Evolutionary conservation across 2,113 vertebrate species (phyloP).

Genomic region (Calypte anna): DNA sequence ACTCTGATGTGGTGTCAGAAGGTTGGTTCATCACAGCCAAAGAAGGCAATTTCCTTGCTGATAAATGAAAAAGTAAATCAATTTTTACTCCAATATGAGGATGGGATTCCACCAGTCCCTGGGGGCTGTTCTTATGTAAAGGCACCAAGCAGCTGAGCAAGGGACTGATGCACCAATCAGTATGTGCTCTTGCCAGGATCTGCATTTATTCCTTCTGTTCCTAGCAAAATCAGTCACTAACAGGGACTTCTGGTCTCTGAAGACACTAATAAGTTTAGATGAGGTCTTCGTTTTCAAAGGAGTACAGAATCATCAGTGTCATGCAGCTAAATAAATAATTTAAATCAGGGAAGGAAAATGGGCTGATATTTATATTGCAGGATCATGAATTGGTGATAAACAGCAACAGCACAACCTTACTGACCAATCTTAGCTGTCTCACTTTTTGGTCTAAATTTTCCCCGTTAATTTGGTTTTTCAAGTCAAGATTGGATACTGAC

Average conservation of each 20-base stretch:
- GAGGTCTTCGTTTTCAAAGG: not conserved
- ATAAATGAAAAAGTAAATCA: constrained; percentile 48
- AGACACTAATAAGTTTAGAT: not conserved
- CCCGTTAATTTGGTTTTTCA: not conserved
- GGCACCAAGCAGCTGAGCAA: not conserved
- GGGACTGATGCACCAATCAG: not conserved
- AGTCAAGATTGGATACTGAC: not conserved
- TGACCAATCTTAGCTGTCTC: accelerated
- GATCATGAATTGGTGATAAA: not conserved
- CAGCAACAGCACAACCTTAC: not conserved
- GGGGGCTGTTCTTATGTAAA: not conserved
- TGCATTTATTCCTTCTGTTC: not conserved
- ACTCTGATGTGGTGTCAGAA: constrained; percentile 18
- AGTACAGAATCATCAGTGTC: not conserved
- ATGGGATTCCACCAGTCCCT: not conserved
- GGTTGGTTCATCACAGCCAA: constrained; percentile 20
- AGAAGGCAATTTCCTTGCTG: constrained; percentile 34
- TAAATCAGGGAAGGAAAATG: not conserved
- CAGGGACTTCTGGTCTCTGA: not conserved
- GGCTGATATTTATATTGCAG: not conserved
- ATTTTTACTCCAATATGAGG: not conserved
- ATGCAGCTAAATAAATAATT: not conserved
- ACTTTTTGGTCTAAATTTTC: not conserved
- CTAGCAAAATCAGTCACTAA: not conserved
- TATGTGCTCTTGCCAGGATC: not conserved